Evolutionary conservation across 2,113 vertebrate species (phyloP), one percentile per base, ranked within the genome.

Genomic region (Fulmarus glacialis): DNA sequence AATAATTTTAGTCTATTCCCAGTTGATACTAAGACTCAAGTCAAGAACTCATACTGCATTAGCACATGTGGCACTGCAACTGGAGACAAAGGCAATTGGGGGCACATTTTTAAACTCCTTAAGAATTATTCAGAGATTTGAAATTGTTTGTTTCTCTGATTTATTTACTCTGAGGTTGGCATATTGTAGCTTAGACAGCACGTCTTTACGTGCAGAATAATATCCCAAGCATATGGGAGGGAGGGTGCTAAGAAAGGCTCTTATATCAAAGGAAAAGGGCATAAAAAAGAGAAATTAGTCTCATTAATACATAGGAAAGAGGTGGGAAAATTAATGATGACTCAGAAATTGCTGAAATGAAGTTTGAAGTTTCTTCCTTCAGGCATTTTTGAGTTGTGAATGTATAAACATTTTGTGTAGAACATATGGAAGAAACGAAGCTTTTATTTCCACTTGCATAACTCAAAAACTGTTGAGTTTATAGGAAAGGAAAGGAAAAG

Each of bases 221-320:
- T 91, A 89, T 81, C 50, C 15, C 45, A 93, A 53, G 74, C 67
- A 79, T 80, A 60, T 80, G 45, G 80, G 48, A 87, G 21, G 40
- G 34, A 85, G 22, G 12, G 7, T 48, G 34, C 23, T 93, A 96
- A 95, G 75, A 94, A 95, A 86, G 45, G 84, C 53, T 96, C n/a
- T 97, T 93, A 52, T 77, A 88, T 87, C 67, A 84, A 96, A 95
- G 77, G 42, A 86, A 94, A 94, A 95, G 5, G 18, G 15, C 64
- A 87, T 45, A 40, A 89, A 93, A 73, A 89, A 89, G 70, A 71
- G 72, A 80, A 97, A 94, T 92, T 83, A 96, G 62, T 91, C 80
- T 91, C 81, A 97, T 89, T 95, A 97, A 94, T 92, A 72, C 89
- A 86, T 92, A 91, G 67, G 59, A 86, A 95, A 78, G 78, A 93